Evolutionary conservation across 2,797 vertebrate species (phyloP).

Genomic region (Myripristis murdjan): DNA sequence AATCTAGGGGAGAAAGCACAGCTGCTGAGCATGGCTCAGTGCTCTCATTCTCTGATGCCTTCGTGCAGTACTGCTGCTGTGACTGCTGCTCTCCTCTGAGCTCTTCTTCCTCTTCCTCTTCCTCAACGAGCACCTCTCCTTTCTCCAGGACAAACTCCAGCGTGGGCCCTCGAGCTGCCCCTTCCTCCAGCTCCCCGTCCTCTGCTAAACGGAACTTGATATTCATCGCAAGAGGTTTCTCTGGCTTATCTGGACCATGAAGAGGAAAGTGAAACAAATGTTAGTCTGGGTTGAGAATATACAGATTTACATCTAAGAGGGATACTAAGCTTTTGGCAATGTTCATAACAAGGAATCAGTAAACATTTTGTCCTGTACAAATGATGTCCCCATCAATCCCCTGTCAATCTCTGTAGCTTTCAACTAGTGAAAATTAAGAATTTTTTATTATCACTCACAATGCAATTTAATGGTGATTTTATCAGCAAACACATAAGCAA

Average conservation of each 20-base stretch:
- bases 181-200: slow-evolving; percentile 74
- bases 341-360: neutral
- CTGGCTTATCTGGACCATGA: slow-evolving; percentile 71
- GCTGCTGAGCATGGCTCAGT: slow-evolving; percentile 44
- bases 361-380: too few species aligned
- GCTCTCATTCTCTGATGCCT: slow-evolving; percentile 35
- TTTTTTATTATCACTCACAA: too few species aligned
- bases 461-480: too few species aligned
- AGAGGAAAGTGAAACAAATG: slow-evolving; percentile 1
- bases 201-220: slow-evolving; percentile 84
- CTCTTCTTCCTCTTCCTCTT: slow-evolving; percentile 48
- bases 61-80: slow-evolving; percentile 37
- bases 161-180: slow-evolving; percentile 58
- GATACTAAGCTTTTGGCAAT: neutral
- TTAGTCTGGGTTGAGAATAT: neutral
- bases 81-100: slow-evolving; percentile 8
- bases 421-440: too few species aligned
- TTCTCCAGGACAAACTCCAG: slow-evolving; percentile 83
- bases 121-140: slow-evolving; percentile 55
- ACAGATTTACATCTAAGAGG: neutral
- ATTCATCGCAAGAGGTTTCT: slow-evolving; percentile 79
- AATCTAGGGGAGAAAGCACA: slow-evolving; percentile 18
- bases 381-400: too few species aligned
- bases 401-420: too few species aligned
- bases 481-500: too few species aligned